Conservation (phyloP, 2,797 vertebrate genomes). For the Steatocranus sp. region DNA sequence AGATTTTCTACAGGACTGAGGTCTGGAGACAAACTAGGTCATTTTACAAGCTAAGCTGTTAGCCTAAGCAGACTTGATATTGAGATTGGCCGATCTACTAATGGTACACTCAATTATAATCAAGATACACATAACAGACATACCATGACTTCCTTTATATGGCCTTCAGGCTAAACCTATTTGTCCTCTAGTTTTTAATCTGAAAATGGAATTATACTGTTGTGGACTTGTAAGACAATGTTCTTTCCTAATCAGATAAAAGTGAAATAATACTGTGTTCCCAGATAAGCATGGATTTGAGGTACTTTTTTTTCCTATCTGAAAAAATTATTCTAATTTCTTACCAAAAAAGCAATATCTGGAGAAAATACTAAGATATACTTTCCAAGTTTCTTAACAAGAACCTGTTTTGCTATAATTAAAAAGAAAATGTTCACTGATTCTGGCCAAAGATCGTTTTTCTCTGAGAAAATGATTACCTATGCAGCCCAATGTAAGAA, state of each 20-base stretch:
- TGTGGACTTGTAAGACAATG: neutral
- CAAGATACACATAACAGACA: neutral
- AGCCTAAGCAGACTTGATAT: neutral
- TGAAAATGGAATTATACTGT: neutral
- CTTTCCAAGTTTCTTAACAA: neutral
- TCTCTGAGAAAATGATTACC: constrained; percentile 59
- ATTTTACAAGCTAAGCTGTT: neutral
- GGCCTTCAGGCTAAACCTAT: neutral
- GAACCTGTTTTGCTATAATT: neutral
- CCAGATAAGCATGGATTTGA: neutral
- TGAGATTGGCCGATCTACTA: neutral
- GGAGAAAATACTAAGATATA: neutral
- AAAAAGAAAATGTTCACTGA: neutral
- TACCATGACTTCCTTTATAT: neutral
- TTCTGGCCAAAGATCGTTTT: neutral
- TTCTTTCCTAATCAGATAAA: neutral
- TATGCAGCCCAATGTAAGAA: constrained; percentile 88
- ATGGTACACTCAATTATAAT: neutral
- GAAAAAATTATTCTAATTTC: neutral
- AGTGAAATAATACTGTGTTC: neutral
- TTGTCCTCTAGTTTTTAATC: neutral
- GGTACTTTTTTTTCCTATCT: neutral
- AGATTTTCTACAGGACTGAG: neutral
- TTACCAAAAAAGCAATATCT: neutral
- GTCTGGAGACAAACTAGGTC: neutral